These are phyloP conservation scores for Resseliella maxima DNA, from an alignment of 2,888 invertebrate species.

Conservation along the genomic window DNA sequence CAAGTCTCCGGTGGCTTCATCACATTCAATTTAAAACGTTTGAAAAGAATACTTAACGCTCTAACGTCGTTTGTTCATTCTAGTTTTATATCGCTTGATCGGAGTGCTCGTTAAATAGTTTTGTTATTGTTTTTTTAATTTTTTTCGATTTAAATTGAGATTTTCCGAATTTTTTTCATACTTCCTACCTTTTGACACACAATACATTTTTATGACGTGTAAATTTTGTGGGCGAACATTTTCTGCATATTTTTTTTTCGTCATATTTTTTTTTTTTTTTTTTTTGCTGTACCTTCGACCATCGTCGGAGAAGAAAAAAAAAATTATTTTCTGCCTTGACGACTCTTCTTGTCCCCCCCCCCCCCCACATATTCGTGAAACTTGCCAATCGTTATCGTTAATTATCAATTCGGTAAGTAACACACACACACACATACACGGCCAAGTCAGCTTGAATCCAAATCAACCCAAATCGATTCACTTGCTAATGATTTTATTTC, in stretches of 20 bases:
- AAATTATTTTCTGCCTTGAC: not conserved
- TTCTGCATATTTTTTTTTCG: too few species aligned
- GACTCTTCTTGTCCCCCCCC: not conserved
- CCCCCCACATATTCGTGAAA: not conserved
- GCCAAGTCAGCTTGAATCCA: not conserved
- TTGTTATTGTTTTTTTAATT: not conserved
- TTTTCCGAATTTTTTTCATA: not conserved
- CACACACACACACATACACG: too few species aligned
- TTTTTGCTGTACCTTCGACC: not conserved
- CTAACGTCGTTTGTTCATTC: too few species aligned
- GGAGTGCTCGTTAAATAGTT: too few species aligned
- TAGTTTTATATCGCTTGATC: too few species aligned
- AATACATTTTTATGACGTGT: too few species aligned
- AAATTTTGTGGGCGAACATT: too few species aligned
- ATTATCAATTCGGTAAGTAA: conserved; percentile 42
- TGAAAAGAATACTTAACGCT: too few species aligned
- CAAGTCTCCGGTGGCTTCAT: too few species aligned
- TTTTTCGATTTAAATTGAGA: not conserved
- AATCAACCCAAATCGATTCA: not conserved
- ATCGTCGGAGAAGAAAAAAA: not conserved
- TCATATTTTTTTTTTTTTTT: too few species aligned
- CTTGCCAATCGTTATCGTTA: conserved; percentile 47
- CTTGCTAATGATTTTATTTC: conserved; percentile 1
- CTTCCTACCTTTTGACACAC: not conserved
- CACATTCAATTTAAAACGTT: too few species aligned